These are phyloP conservation scores for Drosophila rhopaloa DNA, from an alignment of 1,140 invertebrate species.

Conservation along the genomic window DNA sequence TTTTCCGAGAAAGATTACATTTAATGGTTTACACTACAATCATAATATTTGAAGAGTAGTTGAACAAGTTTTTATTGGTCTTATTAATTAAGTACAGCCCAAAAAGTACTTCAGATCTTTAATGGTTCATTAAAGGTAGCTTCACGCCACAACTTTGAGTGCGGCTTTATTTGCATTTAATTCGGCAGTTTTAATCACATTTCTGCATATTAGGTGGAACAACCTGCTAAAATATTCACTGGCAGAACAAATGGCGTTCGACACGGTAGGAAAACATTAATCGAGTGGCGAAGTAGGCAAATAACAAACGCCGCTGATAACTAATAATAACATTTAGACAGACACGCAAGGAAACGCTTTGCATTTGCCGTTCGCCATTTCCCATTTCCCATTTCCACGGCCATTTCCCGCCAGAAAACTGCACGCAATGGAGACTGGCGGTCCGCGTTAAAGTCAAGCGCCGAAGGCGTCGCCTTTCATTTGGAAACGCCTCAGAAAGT, in stretches of 20 bases:
- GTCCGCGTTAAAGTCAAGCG: slow-evolving; percentile 56
- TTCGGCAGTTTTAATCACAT: slow-evolving; percentile 64
- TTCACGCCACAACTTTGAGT: slow-evolving; percentile 6
- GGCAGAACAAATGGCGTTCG: slow-evolving; percentile 48
- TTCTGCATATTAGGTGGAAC: slow-evolving; percentile 36
- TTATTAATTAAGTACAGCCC: slow-evolving; percentile 6
- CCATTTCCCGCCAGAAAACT: slow-evolving; percentile 52
- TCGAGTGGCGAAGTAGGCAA: slow-evolving; percentile 47
- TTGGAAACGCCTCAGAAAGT: slow-evolving; percentile 25
- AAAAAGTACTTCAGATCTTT: slow-evolving; percentile 14
- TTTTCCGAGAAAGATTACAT: background rate
- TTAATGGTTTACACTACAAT: background rate
- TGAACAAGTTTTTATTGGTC: slow-evolving; percentile 3
- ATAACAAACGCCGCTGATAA: slow-evolving; percentile 62
- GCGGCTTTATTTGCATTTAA: slow-evolving; percentile 45
- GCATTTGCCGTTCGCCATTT: slow-evolving; percentile 51
- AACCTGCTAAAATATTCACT: slow-evolving; percentile 60
- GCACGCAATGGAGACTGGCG: slow-evolving; percentile 50
- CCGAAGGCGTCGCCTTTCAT: slow-evolving; percentile 44
- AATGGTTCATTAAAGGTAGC: slow-evolving; percentile 1
- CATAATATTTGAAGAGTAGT: background rate
- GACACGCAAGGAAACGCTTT: slow-evolving; percentile 75
- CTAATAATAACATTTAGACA: slow-evolving; percentile 77
- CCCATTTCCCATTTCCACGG: slow-evolving; percentile 37
- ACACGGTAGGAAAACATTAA: slow-evolving; percentile 72